phyloP scores from a whole-genome alignment of 2,113 vertebrate genomes.

The Carettochelys insculpta region DNA sequence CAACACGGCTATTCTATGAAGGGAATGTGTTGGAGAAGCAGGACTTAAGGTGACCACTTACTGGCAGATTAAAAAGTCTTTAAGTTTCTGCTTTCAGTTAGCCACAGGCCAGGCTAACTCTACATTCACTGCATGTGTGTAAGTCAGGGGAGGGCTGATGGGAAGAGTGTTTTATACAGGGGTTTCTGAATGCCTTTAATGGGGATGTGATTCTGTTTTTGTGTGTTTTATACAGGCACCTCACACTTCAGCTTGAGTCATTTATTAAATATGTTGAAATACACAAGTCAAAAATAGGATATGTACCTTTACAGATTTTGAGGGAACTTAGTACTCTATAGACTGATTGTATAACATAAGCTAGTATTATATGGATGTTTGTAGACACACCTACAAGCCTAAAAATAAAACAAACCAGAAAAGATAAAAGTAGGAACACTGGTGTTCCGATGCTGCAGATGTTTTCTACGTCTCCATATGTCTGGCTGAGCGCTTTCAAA shows the following conservation, averaged over 20 bases:
- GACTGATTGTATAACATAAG: background rate
- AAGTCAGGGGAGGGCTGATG: background rate
- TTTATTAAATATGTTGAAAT: background rate
- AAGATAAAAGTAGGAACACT: background rate
- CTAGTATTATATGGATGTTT: background rate
- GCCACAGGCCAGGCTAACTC: background rate
- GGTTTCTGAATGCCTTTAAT: background rate
- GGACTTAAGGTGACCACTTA: background rate
- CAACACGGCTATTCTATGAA: background rate
- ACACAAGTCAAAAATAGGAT: background rate
- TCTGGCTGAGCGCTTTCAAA: background rate
- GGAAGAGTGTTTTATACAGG: background rate
- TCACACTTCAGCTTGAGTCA: background rate
- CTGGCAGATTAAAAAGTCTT: background rate
- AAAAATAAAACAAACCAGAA: background rate
- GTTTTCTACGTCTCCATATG: background rate
- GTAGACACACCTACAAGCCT: background rate
- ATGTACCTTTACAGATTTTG: background rate
- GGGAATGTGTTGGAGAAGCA: background rate
- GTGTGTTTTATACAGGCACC: background rate
- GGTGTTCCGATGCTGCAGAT: background rate
- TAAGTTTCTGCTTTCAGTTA: no score
- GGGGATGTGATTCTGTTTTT: background rate
- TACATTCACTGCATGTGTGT: background rate
- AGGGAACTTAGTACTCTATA: background rate